Evolutionary conservation across 2,888 invertebrate species (phyloP), one percentile per base, ranked within the genome.

Genomic region (Drepana falcataria): DNA sequence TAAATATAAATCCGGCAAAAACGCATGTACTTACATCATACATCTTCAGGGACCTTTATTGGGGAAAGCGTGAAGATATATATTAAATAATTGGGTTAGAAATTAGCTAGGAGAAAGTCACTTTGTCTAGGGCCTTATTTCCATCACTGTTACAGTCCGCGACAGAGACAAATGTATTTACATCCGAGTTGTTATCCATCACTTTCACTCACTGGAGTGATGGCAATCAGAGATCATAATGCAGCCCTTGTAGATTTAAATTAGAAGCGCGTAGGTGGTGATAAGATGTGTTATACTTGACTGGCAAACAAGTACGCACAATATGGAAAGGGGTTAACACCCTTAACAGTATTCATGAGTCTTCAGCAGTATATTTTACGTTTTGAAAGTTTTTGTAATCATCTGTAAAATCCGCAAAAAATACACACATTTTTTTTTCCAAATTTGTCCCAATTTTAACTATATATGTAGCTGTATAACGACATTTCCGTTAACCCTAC

Each of bases 401-500:
- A n/a, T n/a, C n/a, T n/a, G n/a, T n/a, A n/a, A n/a, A n/a, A n/a
- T 21, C 21, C 21, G 21, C 21, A 21, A 21, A 21, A 35, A 48
- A 54, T 41, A 54, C 49, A 48, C 21, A 37, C 35, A 5, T 35
- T 35, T 21, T 21, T 21, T 21, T 21, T 49, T 49, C n/a, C 37
- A 7, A 35, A 37, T 51, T 21, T 21, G 21, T 21, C 21, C 21
- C 21, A 1, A 21, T 21, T 21, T 21, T 21, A 21, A 21, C 21
- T 21, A n/a, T n/a, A n/a, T n/a, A n/a, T 40, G 5, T 2, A 48
- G 33, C 33, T 5, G 4, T 3, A 33, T 56, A 53, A 55, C 54
- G 49, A 49, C 44, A 37, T 35, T 58, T 57, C 62, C 60, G 59
- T 59, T 61, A 59, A 65, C 66, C 64, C 66, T 69, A 59, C 68